Base-by-base conservation (phyloP, 2,797 vertebrate species). In the Sebastes trivittatus region DNA sequence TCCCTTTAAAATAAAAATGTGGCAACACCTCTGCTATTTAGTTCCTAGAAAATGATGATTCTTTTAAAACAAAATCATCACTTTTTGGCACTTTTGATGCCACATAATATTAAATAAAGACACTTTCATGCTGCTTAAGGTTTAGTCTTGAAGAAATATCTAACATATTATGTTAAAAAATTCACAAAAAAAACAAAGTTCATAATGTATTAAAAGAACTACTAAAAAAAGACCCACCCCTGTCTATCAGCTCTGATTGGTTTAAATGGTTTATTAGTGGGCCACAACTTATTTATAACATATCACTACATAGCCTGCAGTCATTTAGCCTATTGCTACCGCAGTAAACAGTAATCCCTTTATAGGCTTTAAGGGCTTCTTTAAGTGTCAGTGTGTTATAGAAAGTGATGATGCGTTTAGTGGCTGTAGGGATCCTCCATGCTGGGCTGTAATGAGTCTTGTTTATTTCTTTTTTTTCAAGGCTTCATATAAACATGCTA, bases 301-400 rank as follows among this genome's bases (percentile, higher is more conserved):
- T 74, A 91, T 90, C 77, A 83, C 55, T 71, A 63, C 38, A 88
- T 76, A 88, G 87, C 85, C 87, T 85, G 84, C 70, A 91, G 90
- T 59, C 86, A 92, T 91, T 72, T 88, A 86, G 72, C 80, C 80
- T 54, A 54, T 70, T 84, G 81, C 74, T 77, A 85, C 64, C 72
- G 58, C 64, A 66, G 68, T 70, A 69, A 80, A 61, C 69, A 71
- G 34, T 74, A 81, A 85, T 77, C 70, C 70, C 68, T 64, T 80
- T 59, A 77, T 20, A 85, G 54, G 73, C 80, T 87, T 69, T 75
- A 71, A 84, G 34, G 62, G 61, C 73, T 59, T 59, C 75, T 87
- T 75, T 74, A 71, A 87, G 71, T 89, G 83, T 77, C 74, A 68
- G 59, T 82, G 61, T 73, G 11, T 32, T 74, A 70, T 5, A 60